These are phyloP conservation scores for Apodemia zela DNA, from an alignment of 2,888 invertebrate species.

Conservation along the genomic window DNA sequence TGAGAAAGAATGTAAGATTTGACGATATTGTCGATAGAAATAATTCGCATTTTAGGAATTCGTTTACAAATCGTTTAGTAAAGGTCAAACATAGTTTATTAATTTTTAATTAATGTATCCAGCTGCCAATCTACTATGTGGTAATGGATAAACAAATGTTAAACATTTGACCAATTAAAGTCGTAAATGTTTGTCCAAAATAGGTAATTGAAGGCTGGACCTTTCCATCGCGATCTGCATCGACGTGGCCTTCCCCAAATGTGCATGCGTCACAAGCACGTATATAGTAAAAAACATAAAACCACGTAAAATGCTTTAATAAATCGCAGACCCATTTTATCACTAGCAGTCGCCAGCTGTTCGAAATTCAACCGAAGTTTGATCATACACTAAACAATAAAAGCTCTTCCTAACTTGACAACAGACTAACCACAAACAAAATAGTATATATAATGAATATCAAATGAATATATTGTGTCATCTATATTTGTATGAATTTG, in stretches of 20 bases:
- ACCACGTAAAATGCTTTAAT: background rate
- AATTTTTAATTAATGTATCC: background rate
- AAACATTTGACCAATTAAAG: conserved; percentile 14
- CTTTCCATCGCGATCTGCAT: conserved; percentile 12
- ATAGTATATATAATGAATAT: too few species aligned
- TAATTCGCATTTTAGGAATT: background rate
- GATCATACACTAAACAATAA: too few species aligned
- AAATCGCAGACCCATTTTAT: background rate
- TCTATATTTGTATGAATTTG: too few species aligned
- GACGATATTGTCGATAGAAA: background rate
- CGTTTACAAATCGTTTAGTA: background rate
- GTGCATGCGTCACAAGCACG: background rate
- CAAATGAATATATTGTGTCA: too few species aligned
- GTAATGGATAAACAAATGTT: conserved; percentile 10
- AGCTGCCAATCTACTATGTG: background rate
- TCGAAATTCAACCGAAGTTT: too few species aligned
- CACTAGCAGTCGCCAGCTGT: background rate
- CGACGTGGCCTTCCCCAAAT: conserved; percentile 7
- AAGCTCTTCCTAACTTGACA: too few species aligned
- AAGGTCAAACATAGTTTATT: background rate
- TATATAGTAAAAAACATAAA: background rate
- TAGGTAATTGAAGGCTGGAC: conserved; percentile 13
- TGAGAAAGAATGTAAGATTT: too few species aligned
- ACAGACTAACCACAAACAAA: too few species aligned
- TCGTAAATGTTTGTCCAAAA: conserved; percentile 15